Conservation (phyloP, 2,797 vertebrate species). For the Anabas testudineus region DNA sequence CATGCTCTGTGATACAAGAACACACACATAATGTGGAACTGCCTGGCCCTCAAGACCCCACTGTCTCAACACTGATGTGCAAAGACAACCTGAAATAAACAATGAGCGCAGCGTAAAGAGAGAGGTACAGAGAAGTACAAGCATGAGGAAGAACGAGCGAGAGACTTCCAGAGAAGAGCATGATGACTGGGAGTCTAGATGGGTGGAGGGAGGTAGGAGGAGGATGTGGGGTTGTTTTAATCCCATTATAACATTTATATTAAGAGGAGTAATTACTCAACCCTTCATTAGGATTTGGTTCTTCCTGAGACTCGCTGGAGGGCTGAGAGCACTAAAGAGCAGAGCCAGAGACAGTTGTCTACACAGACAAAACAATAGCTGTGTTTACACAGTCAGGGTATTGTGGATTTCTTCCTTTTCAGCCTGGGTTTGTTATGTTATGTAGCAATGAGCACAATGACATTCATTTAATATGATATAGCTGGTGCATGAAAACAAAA, state of each 20-base stretch:
- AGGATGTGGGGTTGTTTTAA: conserved; percentile 42
- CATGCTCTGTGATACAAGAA: background rate
- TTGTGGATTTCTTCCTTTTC: background rate
- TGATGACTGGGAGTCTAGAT: background rate
- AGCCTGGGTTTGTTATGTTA: background rate
- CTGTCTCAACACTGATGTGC: conserved; percentile 38
- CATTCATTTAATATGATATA: conserved; percentile 7
- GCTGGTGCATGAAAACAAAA: background rate
- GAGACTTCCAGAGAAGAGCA: background rate
- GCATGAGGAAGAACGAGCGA: background rate
- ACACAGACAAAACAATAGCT: conserved; percentile 10
- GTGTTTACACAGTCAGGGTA: conserved; percentile 1
- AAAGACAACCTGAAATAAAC: conserved; percentile 42
- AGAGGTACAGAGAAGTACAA: background rate
- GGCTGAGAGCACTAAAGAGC: conserved; percentile 30
- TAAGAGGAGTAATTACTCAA: conserved; percentile 64
- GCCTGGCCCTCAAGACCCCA: conserved; percentile 26
- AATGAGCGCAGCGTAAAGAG: background rate
- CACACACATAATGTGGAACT: conserved; percentile 3
- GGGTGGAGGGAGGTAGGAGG: conserved; percentile 1
- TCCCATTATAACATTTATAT: conserved; percentile 61
- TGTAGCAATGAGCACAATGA: background rate
- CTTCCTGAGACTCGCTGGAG: conserved; percentile 32
- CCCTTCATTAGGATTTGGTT: conserved; percentile 40
- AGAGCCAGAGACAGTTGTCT: conserved; percentile 4